A percentile compares a stretch with the other conserved stretches of the same genome.
Conservation (phyloP, 2,113 vertebrate genomes). For the Cacatua alba region DNA sequence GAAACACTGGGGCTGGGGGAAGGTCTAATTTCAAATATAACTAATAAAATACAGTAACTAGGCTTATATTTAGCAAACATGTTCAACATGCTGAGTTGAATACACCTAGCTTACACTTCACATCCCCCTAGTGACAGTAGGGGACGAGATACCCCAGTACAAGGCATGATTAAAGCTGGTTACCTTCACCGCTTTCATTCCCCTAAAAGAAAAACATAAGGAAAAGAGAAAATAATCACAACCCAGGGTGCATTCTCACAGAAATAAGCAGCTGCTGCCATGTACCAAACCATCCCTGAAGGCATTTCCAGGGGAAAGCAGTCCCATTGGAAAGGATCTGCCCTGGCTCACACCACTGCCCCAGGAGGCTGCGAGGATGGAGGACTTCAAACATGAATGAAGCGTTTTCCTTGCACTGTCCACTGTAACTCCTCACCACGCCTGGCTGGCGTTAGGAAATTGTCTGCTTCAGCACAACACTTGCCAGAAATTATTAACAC, state of each 20-base stretch:
- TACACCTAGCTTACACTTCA: background rate
- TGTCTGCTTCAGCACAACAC: conserved; percentile 46
- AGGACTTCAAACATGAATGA: background rate
- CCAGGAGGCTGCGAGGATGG: fast-evolving
- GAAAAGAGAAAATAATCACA: fast-evolving
- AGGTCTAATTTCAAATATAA: background rate
- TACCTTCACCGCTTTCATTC: background rate
- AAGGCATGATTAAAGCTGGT: background rate
- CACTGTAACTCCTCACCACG: background rate
- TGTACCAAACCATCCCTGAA: background rate
- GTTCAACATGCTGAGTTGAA: background rate
- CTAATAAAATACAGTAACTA: background rate
- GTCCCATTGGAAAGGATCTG: background rate
- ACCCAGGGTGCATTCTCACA: background rate
- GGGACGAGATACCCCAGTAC: background rate
- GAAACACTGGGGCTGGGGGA: background rate
- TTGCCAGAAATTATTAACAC: conserved; percentile 56
- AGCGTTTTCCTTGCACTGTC: conserved; percentile 16
- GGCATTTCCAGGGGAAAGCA: background rate
- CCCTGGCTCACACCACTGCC: background rate
- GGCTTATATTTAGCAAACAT: background rate
- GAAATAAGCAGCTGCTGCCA: background rate
- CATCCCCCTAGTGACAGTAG: background rate
- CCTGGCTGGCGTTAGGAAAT: background rate
- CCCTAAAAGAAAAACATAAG: background rate